phyloP scores from a whole-genome alignment of 2,888 invertebrate species.

The Micropterix aruncella region DNA sequence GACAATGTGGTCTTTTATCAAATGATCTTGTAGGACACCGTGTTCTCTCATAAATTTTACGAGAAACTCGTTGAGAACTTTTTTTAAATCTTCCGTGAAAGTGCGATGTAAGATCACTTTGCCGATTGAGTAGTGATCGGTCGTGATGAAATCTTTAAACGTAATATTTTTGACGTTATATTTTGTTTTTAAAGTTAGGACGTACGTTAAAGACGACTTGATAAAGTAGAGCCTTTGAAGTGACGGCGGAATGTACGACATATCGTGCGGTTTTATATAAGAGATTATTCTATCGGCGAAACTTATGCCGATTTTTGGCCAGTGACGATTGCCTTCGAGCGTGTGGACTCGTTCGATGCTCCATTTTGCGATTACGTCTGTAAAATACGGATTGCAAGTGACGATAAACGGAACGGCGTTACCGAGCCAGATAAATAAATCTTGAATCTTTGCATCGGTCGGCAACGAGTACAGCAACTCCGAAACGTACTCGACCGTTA shows the following conservation, averaged over 20 bases:
- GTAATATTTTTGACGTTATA: not conserved
- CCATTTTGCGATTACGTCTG: constrained; percentile 35
- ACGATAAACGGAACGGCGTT: constrained; percentile 29
- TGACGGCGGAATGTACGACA: not conserved
- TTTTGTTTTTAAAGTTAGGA: not conserved
- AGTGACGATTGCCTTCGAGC: constrained; percentile 31
- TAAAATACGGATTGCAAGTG: constrained; percentile 29
- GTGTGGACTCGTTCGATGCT: constrained; percentile 30
- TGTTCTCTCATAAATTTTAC: constrained; percentile 27
- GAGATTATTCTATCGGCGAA: constrained; percentile 6
- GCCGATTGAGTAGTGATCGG: constrained; percentile 15
- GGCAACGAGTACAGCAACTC: constrained; percentile 12
- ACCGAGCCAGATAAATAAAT: constrained; percentile 31
- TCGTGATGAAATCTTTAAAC: not conserved
- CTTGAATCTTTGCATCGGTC: constrained; percentile 28
- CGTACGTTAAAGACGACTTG: not conserved
- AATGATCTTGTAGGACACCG: constrained; percentile 30
- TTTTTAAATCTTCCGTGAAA: constrained; percentile 25
- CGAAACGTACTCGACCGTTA: not conserved
- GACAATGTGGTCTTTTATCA: constrained; percentile 26
- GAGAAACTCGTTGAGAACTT: constrained; percentile 27
- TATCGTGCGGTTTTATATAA: not conserved
- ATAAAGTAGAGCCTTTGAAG: not conserved
- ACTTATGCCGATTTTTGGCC: constrained; percentile 32
- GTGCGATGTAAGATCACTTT: constrained; percentile 30